Percentiles rank a stretch among this genome's conserved stretches.
These are phyloP conservation scores for Rhamnusium bicolor DNA, from an alignment of 2,888 invertebrate genomes.

Conservation along the genomic window DNA sequence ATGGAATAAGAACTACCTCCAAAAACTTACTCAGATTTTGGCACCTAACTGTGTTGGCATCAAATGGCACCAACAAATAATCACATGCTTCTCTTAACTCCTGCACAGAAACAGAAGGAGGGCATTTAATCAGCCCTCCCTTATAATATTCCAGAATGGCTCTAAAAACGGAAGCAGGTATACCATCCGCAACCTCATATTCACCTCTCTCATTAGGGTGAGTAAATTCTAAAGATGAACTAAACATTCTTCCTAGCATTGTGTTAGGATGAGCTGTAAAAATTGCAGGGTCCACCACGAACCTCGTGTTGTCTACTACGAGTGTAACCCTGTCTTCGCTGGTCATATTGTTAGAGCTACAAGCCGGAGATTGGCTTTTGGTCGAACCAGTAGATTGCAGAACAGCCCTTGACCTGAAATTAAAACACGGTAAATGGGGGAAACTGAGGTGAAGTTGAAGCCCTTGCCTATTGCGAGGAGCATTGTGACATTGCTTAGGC, in stretches of 20 bases:
- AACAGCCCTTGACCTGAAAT: slow-evolving; percentile 50
- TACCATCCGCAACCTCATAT: slow-evolving; percentile 96
- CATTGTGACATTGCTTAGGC: slow-evolving; percentile 72
- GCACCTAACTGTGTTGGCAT: slow-evolving; percentile 95
- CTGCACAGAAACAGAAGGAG: slow-evolving; percentile 95
- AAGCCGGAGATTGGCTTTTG: slow-evolving; percentile 2
- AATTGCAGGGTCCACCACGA: slow-evolving; percentile 93
- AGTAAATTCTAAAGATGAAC: slow-evolving; percentile 91
- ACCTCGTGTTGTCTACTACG: slow-evolving; percentile 95
- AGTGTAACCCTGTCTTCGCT: slow-evolving; percentile 89
- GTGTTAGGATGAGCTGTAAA: slow-evolving; percentile 98
- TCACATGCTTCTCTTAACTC: slow-evolving; percentile 99
- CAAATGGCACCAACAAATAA: slow-evolving; percentile 97
- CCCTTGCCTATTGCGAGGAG: slow-evolving; percentile 71
- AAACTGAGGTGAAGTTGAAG: neutral
- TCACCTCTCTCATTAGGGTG: slow-evolving; percentile 97
- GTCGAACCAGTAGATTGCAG: slow-evolving; percentile 39
- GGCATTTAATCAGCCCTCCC: slow-evolving; percentile 92
- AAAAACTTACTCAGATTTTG: slow-evolving; percentile 90
- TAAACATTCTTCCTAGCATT: slow-evolving; percentile 99
- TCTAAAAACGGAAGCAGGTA: slow-evolving; percentile 94
- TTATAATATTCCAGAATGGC: slow-evolving; percentile 96
- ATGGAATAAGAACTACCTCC: neutral
- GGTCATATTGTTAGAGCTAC: slow-evolving; percentile 27
- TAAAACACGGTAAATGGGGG: neutral